A percentile compares a stretch with the other conserved stretches of the same genome.
phyloP scores from a whole-genome alignment of 2,888 invertebrate species.

The Meghimatium bilineatum region DNA sequence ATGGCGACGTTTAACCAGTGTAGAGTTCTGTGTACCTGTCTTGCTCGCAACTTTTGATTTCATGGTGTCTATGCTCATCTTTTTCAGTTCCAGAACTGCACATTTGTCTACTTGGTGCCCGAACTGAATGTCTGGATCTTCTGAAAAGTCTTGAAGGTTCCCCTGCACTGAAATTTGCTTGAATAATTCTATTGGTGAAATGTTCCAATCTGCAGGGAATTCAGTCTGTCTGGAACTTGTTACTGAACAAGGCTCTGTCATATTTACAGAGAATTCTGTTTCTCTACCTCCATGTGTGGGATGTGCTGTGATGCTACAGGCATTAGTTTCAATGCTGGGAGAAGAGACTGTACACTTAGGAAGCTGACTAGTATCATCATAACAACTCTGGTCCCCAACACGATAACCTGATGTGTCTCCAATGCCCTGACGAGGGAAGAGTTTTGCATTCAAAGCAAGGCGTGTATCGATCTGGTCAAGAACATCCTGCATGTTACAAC shows the following conservation, averaged over 20 bases:
- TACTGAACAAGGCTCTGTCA: neutral
- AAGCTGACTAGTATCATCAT: neutral
- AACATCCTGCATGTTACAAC: conserved; percentile 55
- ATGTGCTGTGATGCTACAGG: neutral
- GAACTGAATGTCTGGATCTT: neutral
- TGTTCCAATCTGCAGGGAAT: neutral
- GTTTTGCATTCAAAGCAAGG: conserved; percentile 46
- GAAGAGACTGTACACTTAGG: neutral
- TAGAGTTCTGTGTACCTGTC: conserved; percentile 2
- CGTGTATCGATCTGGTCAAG: conserved; percentile 55
- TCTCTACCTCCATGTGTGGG: neutral
- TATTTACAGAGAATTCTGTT: conserved; percentile 8
- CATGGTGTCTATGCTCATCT: neutral
- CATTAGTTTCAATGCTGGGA: neutral
- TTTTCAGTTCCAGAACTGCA: neutral
- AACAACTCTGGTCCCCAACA: neutral
- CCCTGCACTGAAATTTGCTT: neutral
- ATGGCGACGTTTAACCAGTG: conserved; percentile 39
- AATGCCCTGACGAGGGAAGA: conserved; percentile 39
- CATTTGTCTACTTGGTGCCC: neutral
- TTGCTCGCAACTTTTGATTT: neutral
- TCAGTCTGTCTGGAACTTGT: conserved; percentile 22
- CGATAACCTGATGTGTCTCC: conserved; percentile 33
- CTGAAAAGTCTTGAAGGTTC: neutral
- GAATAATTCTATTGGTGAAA: conserved; percentile 11